Conservation (phyloP, 2,888 invertebrate species). For the Malthinus flaveolus region DNA sequence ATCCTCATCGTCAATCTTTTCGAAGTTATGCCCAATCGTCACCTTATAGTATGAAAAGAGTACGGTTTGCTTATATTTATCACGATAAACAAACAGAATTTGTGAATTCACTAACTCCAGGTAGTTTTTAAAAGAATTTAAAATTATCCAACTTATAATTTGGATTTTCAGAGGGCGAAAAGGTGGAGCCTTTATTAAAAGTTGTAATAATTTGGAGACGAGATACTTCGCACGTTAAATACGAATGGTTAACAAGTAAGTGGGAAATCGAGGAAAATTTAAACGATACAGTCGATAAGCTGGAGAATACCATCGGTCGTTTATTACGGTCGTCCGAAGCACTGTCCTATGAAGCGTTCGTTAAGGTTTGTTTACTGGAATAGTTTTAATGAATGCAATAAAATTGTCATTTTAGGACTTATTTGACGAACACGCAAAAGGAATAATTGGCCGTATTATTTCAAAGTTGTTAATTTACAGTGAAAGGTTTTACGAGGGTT, state of each 20-base stretch:
- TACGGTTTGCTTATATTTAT: constrained; percentile 88
- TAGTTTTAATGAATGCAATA: background rate
- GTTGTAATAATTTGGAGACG: constrained; percentile 90
- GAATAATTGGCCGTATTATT: constrained; percentile 70
- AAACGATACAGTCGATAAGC: constrained; percentile 72
- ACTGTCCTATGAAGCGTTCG: constrained; percentile 75
- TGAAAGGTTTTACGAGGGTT: constrained; percentile 71
- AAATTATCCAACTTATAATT: background rate
- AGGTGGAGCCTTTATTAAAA: constrained; percentile 70
- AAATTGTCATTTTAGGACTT: constrained; percentile 62
- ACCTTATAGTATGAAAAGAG: constrained; percentile 67
- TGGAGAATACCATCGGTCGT: constrained; percentile 73
- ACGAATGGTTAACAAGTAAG: constrained; percentile 83
- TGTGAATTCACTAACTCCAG: constrained; percentile 71
- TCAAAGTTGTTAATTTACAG: constrained; percentile 67
- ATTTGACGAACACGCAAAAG: constrained; percentile 76
- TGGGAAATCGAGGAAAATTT: constrained; percentile 64
- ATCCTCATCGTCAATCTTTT: constrained; percentile 68
- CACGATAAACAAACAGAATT: constrained; percentile 83
- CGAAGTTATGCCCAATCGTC: constrained; percentile 71
- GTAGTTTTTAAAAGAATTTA: constrained; percentile 42
- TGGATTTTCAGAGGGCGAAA: constrained; percentile 56
- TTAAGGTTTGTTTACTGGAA: constrained; percentile 60
- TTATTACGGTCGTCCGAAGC: constrained; percentile 74
- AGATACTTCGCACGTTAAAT: constrained; percentile 83